Percentiles rank a stretch among this genome's conserved stretches.
Conservation (phyloP, 2,113 vertebrate species). For the Paradoxurus hermaphroditus region DNA sequence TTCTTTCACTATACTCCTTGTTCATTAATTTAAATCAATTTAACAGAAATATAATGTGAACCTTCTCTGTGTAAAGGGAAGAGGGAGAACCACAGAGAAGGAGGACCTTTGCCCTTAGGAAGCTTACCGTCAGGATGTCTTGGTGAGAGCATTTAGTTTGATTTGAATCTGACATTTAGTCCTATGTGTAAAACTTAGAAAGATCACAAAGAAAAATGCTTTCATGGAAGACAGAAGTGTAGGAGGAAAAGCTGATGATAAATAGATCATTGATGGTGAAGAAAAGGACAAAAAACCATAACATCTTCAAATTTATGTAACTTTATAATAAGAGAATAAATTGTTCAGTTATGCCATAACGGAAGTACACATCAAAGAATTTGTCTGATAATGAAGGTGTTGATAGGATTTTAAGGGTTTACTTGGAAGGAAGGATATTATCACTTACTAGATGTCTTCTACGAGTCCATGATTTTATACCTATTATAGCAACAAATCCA, state of each 20-base stretch:
- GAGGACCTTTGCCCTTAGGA: not conserved
- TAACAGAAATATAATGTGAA: not conserved
- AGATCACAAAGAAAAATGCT: not conserved
- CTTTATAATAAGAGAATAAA: not conserved
- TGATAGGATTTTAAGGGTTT: not conserved
- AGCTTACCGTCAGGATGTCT: not conserved
- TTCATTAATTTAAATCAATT: constrained; percentile 37
- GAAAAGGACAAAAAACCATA: not conserved
- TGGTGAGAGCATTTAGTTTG: not conserved
- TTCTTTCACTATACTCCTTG: not conserved
- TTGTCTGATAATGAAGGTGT: not conserved
- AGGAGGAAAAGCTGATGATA: not conserved
- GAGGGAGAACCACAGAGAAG: not conserved
- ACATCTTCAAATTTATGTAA: not conserved
- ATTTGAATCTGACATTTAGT: not conserved
- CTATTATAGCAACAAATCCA: not conserved
- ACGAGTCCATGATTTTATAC: not conserved
- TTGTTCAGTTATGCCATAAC: not conserved
- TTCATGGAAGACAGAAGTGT: not conserved
- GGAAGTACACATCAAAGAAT: not conserved
- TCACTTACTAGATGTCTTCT: not conserved
- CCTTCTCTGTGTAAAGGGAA: not conserved
- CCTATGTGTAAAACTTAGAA: not conserved
- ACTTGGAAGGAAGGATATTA: not conserved
- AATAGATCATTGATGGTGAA: not conserved